Evolutionary conservation across 2,113 vertebrate species (phyloP).

Genomic region (Chloropsis cyanopogon): DNA sequence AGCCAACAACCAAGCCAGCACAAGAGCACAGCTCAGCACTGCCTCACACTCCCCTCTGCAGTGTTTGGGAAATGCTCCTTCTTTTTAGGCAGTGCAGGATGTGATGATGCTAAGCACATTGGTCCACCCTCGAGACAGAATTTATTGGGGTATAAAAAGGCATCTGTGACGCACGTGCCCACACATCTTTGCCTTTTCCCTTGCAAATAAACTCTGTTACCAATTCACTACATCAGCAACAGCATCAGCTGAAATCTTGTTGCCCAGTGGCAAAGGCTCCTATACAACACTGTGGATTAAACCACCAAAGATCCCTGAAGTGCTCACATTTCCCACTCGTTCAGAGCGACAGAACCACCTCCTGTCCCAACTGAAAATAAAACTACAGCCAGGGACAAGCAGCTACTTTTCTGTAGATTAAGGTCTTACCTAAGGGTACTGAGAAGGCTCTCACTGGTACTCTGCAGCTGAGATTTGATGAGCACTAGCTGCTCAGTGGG

Average conservation of each 20-base stretch:
- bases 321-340: not conserved
- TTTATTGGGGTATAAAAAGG: not conserved
- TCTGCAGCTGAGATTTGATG: not conserved
- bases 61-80: not conserved
- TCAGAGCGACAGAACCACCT: not conserved
- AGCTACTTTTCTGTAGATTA: not conserved
- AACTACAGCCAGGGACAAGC: not conserved
- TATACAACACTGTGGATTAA: fast-evolving
- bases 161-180: not conserved
- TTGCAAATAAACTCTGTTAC: not conserved
- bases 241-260: not conserved
- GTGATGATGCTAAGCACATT: not conserved
- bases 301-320: not conserved
- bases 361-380: not conserved
- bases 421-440: not conserved
- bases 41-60: not conserved
- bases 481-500: not conserved
- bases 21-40: not conserved
- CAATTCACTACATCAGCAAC: not conserved
- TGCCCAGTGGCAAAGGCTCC: not conserved
- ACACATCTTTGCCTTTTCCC: not conserved
- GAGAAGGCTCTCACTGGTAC: not conserved
- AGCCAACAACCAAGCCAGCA: not conserved
- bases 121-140: not conserved
- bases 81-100: not conserved